Conservation (phyloP, 2,888 invertebrate species). For the Elegia similella region DNA sequence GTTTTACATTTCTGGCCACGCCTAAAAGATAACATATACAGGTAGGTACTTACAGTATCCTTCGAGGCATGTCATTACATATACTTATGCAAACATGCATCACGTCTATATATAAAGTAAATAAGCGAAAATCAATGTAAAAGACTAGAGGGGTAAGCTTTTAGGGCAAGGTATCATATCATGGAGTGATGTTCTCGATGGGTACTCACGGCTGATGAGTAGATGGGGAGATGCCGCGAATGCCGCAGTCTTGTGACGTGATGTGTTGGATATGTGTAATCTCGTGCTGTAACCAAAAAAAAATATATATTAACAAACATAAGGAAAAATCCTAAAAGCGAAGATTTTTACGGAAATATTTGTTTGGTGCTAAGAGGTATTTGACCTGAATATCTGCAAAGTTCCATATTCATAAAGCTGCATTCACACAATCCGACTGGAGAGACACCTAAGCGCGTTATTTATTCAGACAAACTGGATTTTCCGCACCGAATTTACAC, state of each 20-base stretch:
- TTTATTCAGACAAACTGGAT: too few relatives aligned
- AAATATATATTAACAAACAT: slow-evolving; percentile 2
- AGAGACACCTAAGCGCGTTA: too few relatives aligned
- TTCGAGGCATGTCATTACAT: slow-evolving; percentile 15
- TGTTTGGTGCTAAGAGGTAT: not conserved
- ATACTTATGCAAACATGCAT: slow-evolving; percentile 40
- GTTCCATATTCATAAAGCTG: too few relatives aligned
- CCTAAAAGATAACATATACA: slow-evolving; percentile 1
- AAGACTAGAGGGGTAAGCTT: slow-evolving; percentile 67
- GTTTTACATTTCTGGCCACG: slow-evolving; percentile 5
- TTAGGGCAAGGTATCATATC: slow-evolving; percentile 41
- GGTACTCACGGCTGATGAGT: slow-evolving; percentile 66
- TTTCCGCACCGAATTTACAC: too few relatives aligned
- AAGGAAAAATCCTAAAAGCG: not conserved
- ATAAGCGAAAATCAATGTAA: slow-evolving; percentile 65
- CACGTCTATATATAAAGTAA: slow-evolving; percentile 49
- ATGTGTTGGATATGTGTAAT: slow-evolving; percentile 53
- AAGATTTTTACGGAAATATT: not conserved
- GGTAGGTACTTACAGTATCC: slow-evolving; percentile 17
- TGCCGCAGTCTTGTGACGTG: slow-evolving; percentile 72
- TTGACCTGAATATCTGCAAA: not conserved
- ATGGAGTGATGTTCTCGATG: slow-evolving; percentile 28
- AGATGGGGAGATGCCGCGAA: slow-evolving; percentile 65
- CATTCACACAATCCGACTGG: too few relatives aligned
- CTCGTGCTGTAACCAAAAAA: slow-evolving; percentile 59